Percentiles rank a stretch among this genome's conserved stretches.
phyloP scores from a whole-genome alignment of 2,797 vertebrate genomes.

The Balearica regulorum region DNA sequence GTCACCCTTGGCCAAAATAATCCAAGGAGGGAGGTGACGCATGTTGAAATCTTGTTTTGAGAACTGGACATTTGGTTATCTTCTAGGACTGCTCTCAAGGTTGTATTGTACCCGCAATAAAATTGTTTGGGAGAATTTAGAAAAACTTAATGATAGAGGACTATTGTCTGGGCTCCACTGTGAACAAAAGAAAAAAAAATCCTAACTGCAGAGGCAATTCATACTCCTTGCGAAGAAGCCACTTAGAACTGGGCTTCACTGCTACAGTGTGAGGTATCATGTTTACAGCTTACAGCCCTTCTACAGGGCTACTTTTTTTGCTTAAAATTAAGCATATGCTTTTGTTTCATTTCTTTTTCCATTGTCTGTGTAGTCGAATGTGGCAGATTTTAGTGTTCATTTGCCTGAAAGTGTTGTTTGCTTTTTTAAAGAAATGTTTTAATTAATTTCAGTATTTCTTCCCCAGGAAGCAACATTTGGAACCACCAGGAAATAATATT shows the following conservation, averaged over 20 bases:
- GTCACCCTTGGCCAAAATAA: conserved; percentile 55
- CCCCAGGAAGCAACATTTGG: not conserved
- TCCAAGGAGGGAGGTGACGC: conserved; percentile 58
- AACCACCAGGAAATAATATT: not conserved
- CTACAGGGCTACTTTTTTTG: not conserved
- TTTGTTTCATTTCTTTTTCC: not conserved
- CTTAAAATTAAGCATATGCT: not conserved
- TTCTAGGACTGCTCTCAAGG: conserved; percentile 50
- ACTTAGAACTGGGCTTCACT: not conserved
- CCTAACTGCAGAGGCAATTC: not conserved
- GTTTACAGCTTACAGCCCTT: not conserved
- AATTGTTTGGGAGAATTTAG: conserved; percentile 7
- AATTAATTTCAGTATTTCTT: not conserved
- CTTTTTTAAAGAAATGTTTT: not conserved
- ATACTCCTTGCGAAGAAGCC: not conserved
- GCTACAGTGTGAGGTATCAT: not conserved
- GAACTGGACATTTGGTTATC: conserved; percentile 38
- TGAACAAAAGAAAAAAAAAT: not conserved
- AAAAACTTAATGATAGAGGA: not conserved
- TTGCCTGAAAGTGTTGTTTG: not conserved
- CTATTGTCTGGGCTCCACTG: not conserved
- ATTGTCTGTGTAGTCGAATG: not conserved
- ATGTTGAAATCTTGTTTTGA: conserved; percentile 62
- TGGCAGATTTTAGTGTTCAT: not conserved
- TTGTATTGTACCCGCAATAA: not conserved